These are phyloP conservation scores for Dendrolimus punctatus DNA, from an alignment of 1,140 invertebrate species.

Conservation along the genomic window DNA sequence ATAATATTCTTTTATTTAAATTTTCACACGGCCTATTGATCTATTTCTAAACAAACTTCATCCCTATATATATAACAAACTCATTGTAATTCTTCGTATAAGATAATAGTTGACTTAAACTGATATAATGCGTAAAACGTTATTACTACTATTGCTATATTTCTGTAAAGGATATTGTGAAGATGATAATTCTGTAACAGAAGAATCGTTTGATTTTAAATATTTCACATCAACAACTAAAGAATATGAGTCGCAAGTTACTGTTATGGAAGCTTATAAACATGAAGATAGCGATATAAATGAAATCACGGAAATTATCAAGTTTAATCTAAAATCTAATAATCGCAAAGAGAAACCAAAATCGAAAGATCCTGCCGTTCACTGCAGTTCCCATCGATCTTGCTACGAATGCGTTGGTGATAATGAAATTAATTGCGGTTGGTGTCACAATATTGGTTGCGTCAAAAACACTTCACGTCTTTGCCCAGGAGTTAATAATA, in stretches of 20 bases:
- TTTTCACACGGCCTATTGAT: constrained; percentile 6
- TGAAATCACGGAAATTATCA: not conserved
- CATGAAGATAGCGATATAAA: not conserved
- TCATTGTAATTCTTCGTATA: not conserved
- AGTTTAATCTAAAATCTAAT: not conserved
- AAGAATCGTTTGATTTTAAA: no score
- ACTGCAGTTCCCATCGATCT: constrained; percentile 18
- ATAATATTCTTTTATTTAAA: constrained; percentile 1
- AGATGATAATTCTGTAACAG: no score
- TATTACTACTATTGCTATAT: no score
- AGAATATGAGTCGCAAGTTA: no score
- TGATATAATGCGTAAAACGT: no score
- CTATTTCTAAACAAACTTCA: constrained; percentile 2
- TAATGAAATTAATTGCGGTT: constrained; percentile 16
- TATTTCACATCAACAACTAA: no score
- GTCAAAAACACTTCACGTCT: constrained; percentile 15
- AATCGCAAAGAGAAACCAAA: not conserved
- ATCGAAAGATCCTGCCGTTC: constrained; percentile 7
- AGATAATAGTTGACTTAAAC: no score
- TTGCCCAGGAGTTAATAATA: constrained; percentile 14
- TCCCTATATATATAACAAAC: not conserved
- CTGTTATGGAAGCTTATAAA: no score
- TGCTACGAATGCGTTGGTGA: constrained; percentile 25
- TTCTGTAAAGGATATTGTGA: no score
- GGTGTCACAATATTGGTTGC: constrained; percentile 34